These are phyloP conservation scores for Pocota personata DNA, from an alignment of 2,888 invertebrate genomes.

Conservation along the genomic window DNA sequence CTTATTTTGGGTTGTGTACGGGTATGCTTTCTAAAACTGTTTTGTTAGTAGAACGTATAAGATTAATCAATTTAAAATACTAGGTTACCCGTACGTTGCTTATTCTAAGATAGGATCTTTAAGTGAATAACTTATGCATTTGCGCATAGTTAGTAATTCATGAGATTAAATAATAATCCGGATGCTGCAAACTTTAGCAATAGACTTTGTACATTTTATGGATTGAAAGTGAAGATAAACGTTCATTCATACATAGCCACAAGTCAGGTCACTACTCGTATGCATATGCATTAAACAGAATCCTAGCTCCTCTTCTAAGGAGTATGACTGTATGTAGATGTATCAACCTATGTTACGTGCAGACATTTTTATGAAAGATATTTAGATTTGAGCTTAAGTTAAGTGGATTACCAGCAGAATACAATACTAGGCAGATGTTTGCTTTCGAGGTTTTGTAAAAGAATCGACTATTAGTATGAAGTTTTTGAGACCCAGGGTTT, in stretches of 20 bases:
- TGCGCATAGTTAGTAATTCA: conserved; percentile 39
- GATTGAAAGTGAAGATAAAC: conserved; percentile 10
- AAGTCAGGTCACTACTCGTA: no score
- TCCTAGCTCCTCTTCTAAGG: background rate
- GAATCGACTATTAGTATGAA: no score
- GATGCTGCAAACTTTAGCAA: background rate
- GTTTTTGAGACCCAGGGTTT: no score
- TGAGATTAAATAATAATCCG: conserved; percentile 32
- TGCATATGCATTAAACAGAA: no score
- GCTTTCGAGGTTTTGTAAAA: no score
- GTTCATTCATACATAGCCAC: background rate
- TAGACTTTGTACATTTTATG: background rate
- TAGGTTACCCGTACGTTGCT: conserved; percentile 17
- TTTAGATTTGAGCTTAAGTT: no score
- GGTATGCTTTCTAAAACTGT: conserved; percentile 20
- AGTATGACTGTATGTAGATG: background rate
- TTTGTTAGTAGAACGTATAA: background rate
- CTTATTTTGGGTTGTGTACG: conserved; percentile 16
- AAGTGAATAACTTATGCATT: conserved; percentile 53
- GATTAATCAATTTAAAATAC: conserved; percentile 62
- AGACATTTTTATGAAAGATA: no score
- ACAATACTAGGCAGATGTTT: no score
- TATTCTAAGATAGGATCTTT: conserved; percentile 15
- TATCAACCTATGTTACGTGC: no score
- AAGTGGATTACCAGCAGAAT: no score